Conservation (phyloP, 2,113 vertebrate species). For the Tragulus kanchil region DNA sequence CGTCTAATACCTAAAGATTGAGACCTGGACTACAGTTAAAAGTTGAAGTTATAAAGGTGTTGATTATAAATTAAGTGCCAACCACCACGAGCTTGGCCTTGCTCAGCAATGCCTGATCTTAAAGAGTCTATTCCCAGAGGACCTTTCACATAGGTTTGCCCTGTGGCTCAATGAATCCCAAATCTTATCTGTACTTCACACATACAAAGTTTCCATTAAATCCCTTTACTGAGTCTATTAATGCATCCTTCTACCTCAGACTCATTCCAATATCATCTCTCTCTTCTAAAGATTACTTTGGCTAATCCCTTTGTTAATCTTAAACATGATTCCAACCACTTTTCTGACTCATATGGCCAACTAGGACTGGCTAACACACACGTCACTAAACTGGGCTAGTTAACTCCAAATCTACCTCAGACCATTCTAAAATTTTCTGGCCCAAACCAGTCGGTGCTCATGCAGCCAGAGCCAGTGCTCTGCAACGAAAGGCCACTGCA, state of each 20-base stretch:
- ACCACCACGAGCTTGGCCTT: neutral
- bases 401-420: neutral
- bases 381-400: neutral
- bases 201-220: neutral
- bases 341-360: constrained; percentile 34
- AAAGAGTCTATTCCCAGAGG: neutral
- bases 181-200: neutral
- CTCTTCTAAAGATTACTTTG: constrained; percentile 36
- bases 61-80: neutral
- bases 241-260: neutral
- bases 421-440: too few relatives aligned
- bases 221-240: neutral
- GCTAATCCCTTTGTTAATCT: constrained; percentile 73
- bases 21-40: neutral
- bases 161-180: neutral
- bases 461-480: too few relatives aligned
- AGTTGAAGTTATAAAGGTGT: neutral
- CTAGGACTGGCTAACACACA: neutral
- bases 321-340: constrained; percentile 25
- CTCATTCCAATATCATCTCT: neutral
- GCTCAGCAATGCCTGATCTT: neutral
- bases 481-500: too few relatives aligned
- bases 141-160: neutral
- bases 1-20: neutral
- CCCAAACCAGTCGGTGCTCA: too few relatives aligned